Evolutionary conservation across 2,797 vertebrate species (phyloP).

Genomic region (Otolemur crassicaudatus): DNA sequence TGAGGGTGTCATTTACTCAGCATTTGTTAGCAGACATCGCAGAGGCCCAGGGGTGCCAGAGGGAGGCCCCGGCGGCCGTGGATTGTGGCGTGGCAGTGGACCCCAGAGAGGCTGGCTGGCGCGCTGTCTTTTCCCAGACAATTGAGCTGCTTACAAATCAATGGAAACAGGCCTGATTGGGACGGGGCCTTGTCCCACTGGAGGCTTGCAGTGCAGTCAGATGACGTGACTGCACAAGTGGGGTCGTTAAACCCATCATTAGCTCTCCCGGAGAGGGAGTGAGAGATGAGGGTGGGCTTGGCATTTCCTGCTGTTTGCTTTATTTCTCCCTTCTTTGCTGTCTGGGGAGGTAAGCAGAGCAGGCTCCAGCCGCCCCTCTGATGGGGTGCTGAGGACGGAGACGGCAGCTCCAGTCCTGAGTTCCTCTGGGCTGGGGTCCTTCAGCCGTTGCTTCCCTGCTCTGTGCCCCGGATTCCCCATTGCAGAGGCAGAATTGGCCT

Average conservation of each 20-base stretch:
- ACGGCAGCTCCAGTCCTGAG: not conserved
- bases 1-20: slow-evolving; percentile 85
- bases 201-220: slow-evolving; percentile 74
- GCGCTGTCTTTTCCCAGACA: slow-evolving; percentile 80
- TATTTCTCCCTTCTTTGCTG: slow-evolving; percentile 65
- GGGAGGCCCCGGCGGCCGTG: slow-evolving; percentile 83
- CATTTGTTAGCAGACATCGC: slow-evolving; percentile 85
- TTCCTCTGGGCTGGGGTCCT: not conserved
- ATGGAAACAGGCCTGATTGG: slow-evolving; percentile 85
- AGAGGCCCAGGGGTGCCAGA: slow-evolving; percentile 76
- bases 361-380: not conserved
- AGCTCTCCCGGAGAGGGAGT: slow-evolving; percentile 67
- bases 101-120: slow-evolving; percentile 80
- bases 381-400: fast-evolving
- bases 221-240: slow-evolving; percentile 75
- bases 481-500: not conserved
- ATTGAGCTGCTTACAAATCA: slow-evolving; percentile 86
- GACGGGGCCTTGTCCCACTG: slow-evolving; percentile 77
- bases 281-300: slow-evolving; percentile 66
- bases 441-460: not conserved
- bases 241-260: slow-evolving; percentile 83
- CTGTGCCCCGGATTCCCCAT: not conserved
- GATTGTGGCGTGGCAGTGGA: slow-evolving; percentile 81
- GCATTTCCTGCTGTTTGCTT: slow-evolving; percentile 51
- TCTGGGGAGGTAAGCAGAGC: not conserved